Base-by-base conservation (phyloP, 2,797 vertebrate species). In the Knipowitschia caucasica region DNA sequence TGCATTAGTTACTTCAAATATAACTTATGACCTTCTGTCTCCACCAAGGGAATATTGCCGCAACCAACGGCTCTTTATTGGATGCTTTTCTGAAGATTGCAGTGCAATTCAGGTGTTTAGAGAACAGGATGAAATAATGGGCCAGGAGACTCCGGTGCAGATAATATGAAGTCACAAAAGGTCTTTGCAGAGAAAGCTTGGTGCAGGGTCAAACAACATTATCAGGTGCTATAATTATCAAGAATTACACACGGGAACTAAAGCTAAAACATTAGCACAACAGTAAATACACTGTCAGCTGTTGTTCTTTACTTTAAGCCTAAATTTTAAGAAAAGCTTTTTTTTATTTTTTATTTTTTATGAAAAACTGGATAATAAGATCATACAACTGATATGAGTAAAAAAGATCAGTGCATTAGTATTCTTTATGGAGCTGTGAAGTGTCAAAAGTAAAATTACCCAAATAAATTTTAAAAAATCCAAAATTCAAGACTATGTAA, bases 11-110 rank as follows among this genome's bases (percentile, higher is more conserved):
- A 20, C 49, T 54, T 46, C 53, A 66, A 61, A 63, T 62, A 62
- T 59, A 71, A 55, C 59, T 50, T n/a, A 12, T 58, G 50, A 65
- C 61, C 44, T 15, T 34, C 38, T 65, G 60, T 64, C 29, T 57
- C 55, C 43, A 47, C 14, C 49, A 36, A 55, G 25, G 4, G 30
- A 56, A 30, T 50, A 25, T 56, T 29, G 18, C 34, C 50, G 53
- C 62, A 29, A 40, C 46, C 5, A 6, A 1, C 26, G 25, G 36
- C 17, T 30, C 24, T 18, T 23, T 33, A 25, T 47, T 50, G 10
- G 44, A 51, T n/a, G 40, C 4, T 49, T 34, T 49, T 23, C 17
- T 33, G 46, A 29, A 33, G 46, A 33, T 49, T 15, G 14, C 30
- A 1, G 14, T 23, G 20, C 20, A 33, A 23, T 33, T 49, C 33